Conservation (phyloP, 2,797 vertebrate species). For the Danio kyathit region DNA sequence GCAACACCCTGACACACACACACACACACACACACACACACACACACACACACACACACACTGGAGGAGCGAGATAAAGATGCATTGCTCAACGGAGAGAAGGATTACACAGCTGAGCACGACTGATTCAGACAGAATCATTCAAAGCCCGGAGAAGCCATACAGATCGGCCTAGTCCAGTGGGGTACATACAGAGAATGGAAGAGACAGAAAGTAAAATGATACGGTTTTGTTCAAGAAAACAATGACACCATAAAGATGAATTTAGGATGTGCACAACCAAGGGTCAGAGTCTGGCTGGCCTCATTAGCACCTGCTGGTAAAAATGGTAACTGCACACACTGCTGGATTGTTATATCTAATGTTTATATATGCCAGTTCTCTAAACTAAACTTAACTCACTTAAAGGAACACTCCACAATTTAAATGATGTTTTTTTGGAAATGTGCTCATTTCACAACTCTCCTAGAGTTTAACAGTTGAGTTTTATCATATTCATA, state of each 20-base stretch:
- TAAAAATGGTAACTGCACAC: background rate
- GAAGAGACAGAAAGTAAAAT: conserved; percentile 7
- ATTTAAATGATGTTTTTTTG: too few species aligned
- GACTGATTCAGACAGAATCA: conserved; percentile 55
- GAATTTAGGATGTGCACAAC: background rate
- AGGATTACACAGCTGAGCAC: conserved; percentile 51
- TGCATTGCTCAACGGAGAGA: conserved; percentile 48
- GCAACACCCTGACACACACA: conserved; percentile 3
- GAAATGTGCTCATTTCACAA: too few species aligned
- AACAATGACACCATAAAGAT: conserved; percentile 19
- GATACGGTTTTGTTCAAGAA: conserved; percentile 20
- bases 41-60: too few species aligned
- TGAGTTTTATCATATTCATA: too few species aligned
- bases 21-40: conserved; percentile 36
- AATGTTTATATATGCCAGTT: background rate
- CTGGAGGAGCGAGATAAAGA: conserved; percentile 53
- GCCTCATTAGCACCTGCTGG: conserved; percentile 5
- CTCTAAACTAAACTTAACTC: background rate
- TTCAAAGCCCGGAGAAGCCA: conserved; percentile 52
- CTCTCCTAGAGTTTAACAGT: too few species aligned
- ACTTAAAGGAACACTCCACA: too few species aligned
- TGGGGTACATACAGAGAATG: conserved; percentile 68
- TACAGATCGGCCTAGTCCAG: conserved; percentile 56
- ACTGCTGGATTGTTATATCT: background rate
- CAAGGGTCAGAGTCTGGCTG: background rate